Evolutionary conservation across 2,113 vertebrate species (phyloP), one percentile per base, ranked within the genome.

Genomic region (Gambusia affinis): DNA sequence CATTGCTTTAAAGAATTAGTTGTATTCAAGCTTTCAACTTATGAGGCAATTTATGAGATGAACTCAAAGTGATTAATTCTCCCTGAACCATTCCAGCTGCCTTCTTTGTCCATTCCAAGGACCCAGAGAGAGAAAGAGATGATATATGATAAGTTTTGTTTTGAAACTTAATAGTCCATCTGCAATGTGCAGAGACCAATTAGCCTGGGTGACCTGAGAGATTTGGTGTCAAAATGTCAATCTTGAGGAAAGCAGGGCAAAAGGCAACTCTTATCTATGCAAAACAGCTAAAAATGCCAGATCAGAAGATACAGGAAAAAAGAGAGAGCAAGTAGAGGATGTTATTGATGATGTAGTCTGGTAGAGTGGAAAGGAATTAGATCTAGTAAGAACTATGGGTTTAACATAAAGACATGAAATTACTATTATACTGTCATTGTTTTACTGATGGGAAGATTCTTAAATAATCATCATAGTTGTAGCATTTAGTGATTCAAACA

Each of bases 151-250:
- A 64, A 72, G 73, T 73, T 80, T 78, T 51, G 76, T 69, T 68
- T 80, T 79, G 75, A 69, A 42, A 68, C 68, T 84, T 92, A 90
- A 91, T 90, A 85, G 80, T 86, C 80, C 75, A 79, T 90, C 81
- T 70, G 84, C 85, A 80, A 92, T 71, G 81, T 85, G 90, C 80
- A 85, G 87, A 91, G 91, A 90, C 85, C 87, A 93, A 93, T 92
- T 92, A 94, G 84, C 89, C 87, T 37, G 22, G 54, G 64, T 89
- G 90, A 93, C 91, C 90, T 84, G 51, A 64, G 76, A 85, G 84
- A 87, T 78, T 79, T 60, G 30, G 67, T 86, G 81, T 87, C 73
- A 69, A 74, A 78, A 74, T 85, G 85, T 87, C 89, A 87, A 70
- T 84, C 84, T 78, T 2, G 24, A 60, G 51, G 47, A 73, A 51